Evolutionary conservation across 2,113 vertebrate species (phyloP).

Genomic region (Heloderma charlesbogerti): DNA sequence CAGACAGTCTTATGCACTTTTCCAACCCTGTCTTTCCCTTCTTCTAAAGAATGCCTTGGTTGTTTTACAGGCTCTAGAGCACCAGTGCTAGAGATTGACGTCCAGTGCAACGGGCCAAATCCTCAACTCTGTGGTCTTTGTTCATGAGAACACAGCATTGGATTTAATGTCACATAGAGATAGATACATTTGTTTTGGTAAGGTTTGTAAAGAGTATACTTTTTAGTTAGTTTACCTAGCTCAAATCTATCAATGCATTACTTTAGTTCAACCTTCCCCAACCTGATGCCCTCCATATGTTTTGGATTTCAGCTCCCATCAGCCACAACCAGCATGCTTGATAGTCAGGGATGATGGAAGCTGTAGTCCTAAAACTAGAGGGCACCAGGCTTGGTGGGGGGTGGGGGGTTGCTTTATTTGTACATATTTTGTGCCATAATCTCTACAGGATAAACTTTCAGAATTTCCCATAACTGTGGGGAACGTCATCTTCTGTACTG

Average conservation of each 20-base stretch:
- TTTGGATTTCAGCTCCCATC: too few species aligned
- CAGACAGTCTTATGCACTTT: neutral
- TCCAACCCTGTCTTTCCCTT: neutral
- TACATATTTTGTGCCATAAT: fast-evolving
- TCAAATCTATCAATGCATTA: slow-evolving; percentile 37
- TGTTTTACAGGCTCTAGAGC: neutral
- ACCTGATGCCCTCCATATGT: too few species aligned
- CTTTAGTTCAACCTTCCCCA: neutral
- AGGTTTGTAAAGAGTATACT: slow-evolving; percentile 51
- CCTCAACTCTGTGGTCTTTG: neutral
- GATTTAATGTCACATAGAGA: slow-evolving; percentile 41
- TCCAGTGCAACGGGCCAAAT: neutral
- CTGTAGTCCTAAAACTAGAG: too few species aligned
- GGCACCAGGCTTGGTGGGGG: too few species aligned
- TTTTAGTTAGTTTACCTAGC: slow-evolving; percentile 35
- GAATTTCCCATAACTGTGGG: fast-evolving
- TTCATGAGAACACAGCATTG: slow-evolving; percentile 17
- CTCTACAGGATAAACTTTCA: fast-evolving
- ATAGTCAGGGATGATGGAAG: too few species aligned
- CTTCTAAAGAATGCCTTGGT: too few species aligned
- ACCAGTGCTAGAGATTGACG: neutral
- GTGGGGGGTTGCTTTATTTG: neutral
- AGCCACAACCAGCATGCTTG: too few species aligned
- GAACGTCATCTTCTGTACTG: neutral
- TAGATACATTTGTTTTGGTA: slow-evolving; percentile 63